Evolutionary conservation across 1,140 invertebrate species (phyloP), one percentile per base, ranked within the genome.

Genomic region (Pogonomyrmex californicus): DNA sequence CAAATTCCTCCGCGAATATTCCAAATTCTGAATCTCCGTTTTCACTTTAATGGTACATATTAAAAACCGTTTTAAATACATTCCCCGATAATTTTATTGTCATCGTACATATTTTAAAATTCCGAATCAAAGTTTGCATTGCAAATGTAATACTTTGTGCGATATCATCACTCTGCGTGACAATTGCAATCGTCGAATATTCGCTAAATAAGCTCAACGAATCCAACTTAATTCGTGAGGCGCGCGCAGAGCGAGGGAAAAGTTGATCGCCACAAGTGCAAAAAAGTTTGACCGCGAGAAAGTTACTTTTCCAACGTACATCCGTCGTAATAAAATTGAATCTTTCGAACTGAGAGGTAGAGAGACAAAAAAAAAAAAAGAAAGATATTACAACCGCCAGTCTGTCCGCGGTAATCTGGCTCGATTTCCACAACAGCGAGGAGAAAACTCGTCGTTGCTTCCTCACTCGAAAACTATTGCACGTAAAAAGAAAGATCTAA

Each of bases 291-390:
- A 73, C 79, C 54, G 79, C 68, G 33, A 33, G 12, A 58, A 83
- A 83, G 79, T 83, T 75, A 62, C 54, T 73, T 83, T 49, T 47
- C 79, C 79, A 30, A 73, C 79, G 54, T 83, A 62, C 79, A 83
- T 83, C 68, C 79, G 54, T 60, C 66, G 68, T 75, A 75, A 83
- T 83, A 83, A 83, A 83, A 83, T 73, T 75, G 79, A 83, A 83
- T 56, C 68, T 60, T 36, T 58, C 62, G 44, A 86, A 60, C 44
- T 60, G 77, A 81, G 54, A 17, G 12, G n/a, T 30, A 63, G 17
- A 63, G 30, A 58, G 23, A 44, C 10, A 23, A 54, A 33, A 51
- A 77, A 65, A 58, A 23, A n/a, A 60, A 33, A 12, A 81, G 33
- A 70, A 36, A 82, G 71, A 85, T 30, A 76, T 70, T 70, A 81